Evolutionary conservation across 2,797 vertebrate species (phyloP).

Genomic region (Sebastes aleutianus): DNA sequence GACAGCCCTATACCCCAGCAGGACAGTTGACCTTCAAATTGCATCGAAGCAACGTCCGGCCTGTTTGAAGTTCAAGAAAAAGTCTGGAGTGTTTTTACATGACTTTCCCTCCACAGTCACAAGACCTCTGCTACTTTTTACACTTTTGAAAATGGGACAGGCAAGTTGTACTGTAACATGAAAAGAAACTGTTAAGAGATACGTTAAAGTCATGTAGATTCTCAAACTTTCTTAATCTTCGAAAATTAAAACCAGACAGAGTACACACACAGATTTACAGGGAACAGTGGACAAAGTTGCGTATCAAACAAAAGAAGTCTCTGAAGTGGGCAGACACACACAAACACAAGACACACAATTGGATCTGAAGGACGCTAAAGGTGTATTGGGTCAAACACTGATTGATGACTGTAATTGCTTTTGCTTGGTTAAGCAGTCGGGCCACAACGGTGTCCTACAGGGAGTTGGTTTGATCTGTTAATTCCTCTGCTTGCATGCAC

Average conservation of each 20-base stretch:
- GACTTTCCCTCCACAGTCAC: not conserved
- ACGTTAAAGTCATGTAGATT: not conserved
- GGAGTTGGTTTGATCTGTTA: conserved; percentile 43
- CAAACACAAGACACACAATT: not conserved
- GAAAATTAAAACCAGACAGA: not conserved
- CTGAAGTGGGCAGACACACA: not conserved
- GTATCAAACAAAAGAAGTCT: not conserved
- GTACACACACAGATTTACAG: not conserved
- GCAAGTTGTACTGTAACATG: not conserved
- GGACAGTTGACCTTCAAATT: not conserved
- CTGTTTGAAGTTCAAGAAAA: not conserved
- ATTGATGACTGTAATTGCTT: conserved; percentile 60
- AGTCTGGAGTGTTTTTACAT: not conserved
- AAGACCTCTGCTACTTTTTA: not conserved
- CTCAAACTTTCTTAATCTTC: not conserved
- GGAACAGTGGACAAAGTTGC: not conserved
- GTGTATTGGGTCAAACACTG: conserved; percentile 41
- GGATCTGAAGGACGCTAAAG: conserved; percentile 5
- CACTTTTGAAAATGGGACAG: not conserved
- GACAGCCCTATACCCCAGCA: not conserved
- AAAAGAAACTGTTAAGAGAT: not conserved
- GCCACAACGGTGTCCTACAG: not conserved
- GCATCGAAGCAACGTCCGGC: not conserved
- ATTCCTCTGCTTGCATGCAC: conserved; percentile 23
- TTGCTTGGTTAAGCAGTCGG: conserved; percentile 37